These are phyloP conservation scores for Apteryx owenii DNA, from an alignment of 2,113 vertebrate species.

Conservation along the genomic window DNA sequence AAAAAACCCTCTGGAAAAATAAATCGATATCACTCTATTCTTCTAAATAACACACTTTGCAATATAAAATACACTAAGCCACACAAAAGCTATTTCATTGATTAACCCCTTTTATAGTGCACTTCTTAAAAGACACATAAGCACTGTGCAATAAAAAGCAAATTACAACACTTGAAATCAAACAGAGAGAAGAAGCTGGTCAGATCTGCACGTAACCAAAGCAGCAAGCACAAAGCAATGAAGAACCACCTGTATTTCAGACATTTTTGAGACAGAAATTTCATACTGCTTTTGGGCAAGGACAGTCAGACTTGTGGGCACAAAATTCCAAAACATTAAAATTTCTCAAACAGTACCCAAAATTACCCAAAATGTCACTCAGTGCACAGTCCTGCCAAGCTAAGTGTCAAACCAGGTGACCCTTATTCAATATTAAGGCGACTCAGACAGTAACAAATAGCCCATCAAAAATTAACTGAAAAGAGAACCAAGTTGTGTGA, in stretches of 20 bases:
- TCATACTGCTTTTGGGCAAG: neutral
- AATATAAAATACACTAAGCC: slow-evolving; percentile 23
- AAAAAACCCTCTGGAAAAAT: neutral
- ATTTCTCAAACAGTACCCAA: neutral
- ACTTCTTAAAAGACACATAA: slow-evolving; percentile 17
- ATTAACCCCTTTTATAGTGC: slow-evolving; percentile 46
- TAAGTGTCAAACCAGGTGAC: neutral
- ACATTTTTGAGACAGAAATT: neutral
- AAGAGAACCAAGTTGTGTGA: neutral
- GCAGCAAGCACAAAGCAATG: neutral
- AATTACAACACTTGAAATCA: slow-evolving; percentile 39
- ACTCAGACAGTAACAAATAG: neutral
- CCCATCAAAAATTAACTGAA: neutral
- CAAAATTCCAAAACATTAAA: neutral
- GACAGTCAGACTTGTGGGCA: neutral
- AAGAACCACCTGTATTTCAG: neutral
- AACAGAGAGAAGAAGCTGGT: slow-evolving; percentile 27
- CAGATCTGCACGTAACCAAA: slow-evolving; percentile 2
- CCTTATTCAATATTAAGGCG: neutral
- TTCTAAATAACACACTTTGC: slow-evolving; percentile 45
- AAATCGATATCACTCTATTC: slow-evolving; percentile 15
- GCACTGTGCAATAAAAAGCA: slow-evolving; percentile 22
- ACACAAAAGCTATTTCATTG: slow-evolving; percentile 33
- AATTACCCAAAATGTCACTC: neutral
- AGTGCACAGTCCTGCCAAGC: neutral